Evolutionary conservation across 2,888 invertebrate genomes (phyloP), one percentile per base, ranked within the genome.

Genomic region (Spodoptera picta): DNA sequence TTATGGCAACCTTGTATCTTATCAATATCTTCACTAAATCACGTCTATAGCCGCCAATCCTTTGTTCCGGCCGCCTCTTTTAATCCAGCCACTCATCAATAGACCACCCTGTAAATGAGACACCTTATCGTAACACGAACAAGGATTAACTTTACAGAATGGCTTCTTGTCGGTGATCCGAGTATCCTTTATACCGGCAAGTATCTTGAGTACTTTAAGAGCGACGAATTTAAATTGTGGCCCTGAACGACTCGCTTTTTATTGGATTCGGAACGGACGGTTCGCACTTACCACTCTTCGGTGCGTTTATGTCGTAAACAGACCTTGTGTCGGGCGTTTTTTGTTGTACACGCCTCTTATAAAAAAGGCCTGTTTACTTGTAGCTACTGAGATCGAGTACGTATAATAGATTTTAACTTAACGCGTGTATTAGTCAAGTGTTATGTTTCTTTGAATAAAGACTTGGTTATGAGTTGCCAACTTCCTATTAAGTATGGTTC

Each of bases 31-130:
- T 27, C 23, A 56, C 12, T 54, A 49, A 57, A 58, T 45, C n/a
- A 42, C 27, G 11, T 69, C 23, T 60, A 47, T 50, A 47, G 23
- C 45, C 27, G 53, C 14, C 47, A 56, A 50, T 42, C 10, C 47
- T 4, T 54, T 48, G 45, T 62, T 67, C 48, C 44, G 12, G 24
- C 3, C 24, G 3, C 48, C 11, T 43, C 19, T 14, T 56, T 58
- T 54, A 60, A 72, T 60, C 55, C 51, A 46, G 49, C 27, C 49
- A 60, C 64, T 67, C 64, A 62, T 73, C 62, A 70, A 44, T 60
- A 61, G 84, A 79, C 84, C 84, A 83, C 84, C 83, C 77, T 50
- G 58, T 53, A 63, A 74, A 69, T 63, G 48, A 69, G 48, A 36
- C 51, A 63, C 62, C 52, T 72, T 73, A 62, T 64, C 63, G 65